phyloP scores from a whole-genome alignment of 2,113 vertebrate genomes.

The Caranx ignobilis region DNA sequence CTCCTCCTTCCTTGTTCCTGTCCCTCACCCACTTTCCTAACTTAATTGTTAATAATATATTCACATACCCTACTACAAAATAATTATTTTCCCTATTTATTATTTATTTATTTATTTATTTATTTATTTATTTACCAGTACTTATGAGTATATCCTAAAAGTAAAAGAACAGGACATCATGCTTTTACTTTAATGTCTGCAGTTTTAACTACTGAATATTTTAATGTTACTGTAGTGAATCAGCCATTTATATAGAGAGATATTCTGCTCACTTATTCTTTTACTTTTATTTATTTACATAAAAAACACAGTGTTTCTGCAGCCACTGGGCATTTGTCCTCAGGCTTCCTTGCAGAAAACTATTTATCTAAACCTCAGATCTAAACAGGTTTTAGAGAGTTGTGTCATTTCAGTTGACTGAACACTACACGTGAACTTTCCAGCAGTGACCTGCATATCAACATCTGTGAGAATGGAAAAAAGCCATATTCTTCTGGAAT shows the following conservation, averaged over 20 bases:
- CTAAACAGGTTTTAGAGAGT: conserved; percentile 7
- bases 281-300: neutral
- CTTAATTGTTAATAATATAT: conserved; percentile 2
- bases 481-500: neutral
- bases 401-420: conserved; percentile 5
- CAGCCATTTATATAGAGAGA: neutral
- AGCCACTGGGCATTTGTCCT: neutral
- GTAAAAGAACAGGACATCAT: neutral
- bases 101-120: too few relatives aligned
- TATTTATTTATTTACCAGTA: neutral
- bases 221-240: neutral
- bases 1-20: conserved; percentile 10
- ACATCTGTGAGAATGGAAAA: neutral
- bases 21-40: neutral
- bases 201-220: neutral
- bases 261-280: neutral
- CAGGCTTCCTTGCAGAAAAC: too few relatives aligned
- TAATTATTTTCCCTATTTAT: neutral
- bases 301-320: neutral
- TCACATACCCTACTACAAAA: conserved; percentile 5
- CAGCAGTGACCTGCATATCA: neutral
- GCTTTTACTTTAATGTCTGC: neutral
- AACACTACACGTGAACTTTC: neutral
- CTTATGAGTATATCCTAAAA: neutral
- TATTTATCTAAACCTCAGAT: conserved; percentile 16